These are phyloP conservation scores for Halcyon badia DNA, from an alignment of 2,797 vertebrate genomes.

Conservation along the genomic window DNA sequence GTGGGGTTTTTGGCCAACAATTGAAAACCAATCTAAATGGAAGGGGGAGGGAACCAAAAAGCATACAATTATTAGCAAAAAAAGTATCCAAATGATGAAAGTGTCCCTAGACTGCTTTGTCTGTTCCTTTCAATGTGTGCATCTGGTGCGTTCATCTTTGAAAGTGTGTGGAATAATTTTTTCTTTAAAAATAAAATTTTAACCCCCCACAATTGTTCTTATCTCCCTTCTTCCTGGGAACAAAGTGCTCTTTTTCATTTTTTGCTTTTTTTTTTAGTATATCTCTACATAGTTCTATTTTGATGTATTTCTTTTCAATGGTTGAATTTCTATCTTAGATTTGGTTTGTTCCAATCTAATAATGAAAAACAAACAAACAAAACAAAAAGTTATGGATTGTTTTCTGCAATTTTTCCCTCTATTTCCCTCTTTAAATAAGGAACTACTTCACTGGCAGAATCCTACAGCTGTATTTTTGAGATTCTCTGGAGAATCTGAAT, in stretches of 20 bases:
- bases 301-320: constrained; percentile 82
- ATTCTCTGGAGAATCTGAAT: constrained; percentile 12
- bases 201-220: constrained; percentile 46
- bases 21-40: constrained; percentile 36
- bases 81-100: constrained; percentile 57
- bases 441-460: constrained; percentile 88
- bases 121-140: constrained; percentile 90
- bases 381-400: constrained; percentile 82
- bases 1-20: constrained; percentile 46
- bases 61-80: constrained; percentile 1
- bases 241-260: constrained; percentile 69
- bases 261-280: constrained; percentile 78
- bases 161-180: constrained; percentile 89
- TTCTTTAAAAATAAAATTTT: constrained; percentile 67
- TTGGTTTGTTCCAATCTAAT: constrained; percentile 82
- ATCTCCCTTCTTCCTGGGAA: constrained; percentile 79
- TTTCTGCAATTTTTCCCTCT: constrained; percentile 80
- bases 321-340: constrained; percentile 81
- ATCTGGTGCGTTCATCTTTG: constrained; percentile 92
- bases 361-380: constrained; percentile 67
- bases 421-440: constrained; percentile 84
- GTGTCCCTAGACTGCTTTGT: constrained; percentile 90
- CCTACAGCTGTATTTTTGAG: constrained; percentile 69
- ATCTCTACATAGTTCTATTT: constrained; percentile 82
- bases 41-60: background rate